Evolutionary conservation across 2,797 vertebrate species (phyloP).

Genomic region (Sorex maritimensis): DNA sequence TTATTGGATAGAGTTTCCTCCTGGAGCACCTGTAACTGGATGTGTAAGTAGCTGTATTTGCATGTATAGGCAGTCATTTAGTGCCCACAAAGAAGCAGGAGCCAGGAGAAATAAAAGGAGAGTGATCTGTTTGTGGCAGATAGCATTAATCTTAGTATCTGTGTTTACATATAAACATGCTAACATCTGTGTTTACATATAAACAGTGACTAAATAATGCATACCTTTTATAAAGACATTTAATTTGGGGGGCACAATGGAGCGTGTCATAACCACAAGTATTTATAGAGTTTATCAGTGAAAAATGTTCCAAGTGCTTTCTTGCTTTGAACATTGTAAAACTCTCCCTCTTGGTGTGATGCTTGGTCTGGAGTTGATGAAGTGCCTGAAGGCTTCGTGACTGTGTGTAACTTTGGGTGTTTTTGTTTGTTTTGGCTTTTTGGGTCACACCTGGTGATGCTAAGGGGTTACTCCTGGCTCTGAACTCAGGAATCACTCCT

Average conservation of each 20-base stretch:
- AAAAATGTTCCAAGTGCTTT: conserved; percentile 42
- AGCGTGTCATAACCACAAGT: conserved; percentile 25
- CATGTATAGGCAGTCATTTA: background rate
- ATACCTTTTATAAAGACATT: conserved; percentile 28
- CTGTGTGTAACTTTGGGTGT: background rate
- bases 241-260: conserved; percentile 6
- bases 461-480: too few species aligned
- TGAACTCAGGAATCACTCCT: too few species aligned
- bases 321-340: conserved; percentile 30
- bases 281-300: conserved; percentile 56
- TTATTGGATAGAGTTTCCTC: background rate
- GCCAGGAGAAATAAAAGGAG: conserved; percentile 50
- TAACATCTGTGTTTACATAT: conserved; percentile 6
- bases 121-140: conserved; percentile 31
- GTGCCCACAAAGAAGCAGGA: conserved; percentile 12
- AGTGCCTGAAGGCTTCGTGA: background rate
- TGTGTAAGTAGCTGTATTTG: background rate
- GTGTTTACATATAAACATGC: background rate
- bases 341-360: conserved; percentile 17
- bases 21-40: background rate
- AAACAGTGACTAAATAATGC: conserved; percentile 36
- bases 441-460: too few species aligned
- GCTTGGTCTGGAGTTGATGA: conserved; percentile 40
- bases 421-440: too few species aligned
- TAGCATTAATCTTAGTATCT: background rate